A percentile compares a stretch with the other conserved stretches of the same genome.
phyloP scores from a whole-genome alignment of 2,888 invertebrate species.

The Strigamia crassipes region DNA sequence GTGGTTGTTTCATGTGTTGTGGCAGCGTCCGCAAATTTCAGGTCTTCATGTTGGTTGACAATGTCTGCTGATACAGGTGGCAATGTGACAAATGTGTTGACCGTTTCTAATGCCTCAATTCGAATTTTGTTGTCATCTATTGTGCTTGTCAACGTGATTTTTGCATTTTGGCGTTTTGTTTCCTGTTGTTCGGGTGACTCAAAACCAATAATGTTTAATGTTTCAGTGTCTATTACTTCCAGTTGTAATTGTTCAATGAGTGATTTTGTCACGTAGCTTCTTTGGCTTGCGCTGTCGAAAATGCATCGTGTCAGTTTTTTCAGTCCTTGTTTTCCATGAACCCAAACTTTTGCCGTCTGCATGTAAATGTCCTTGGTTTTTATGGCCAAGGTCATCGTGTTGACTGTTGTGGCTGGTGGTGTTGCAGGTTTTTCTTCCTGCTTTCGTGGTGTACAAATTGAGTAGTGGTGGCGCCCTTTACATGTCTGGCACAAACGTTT shows the following conservation, averaged over 20 bases:
- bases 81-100: neutral
- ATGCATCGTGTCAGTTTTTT: neutral
- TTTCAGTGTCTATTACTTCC: neutral
- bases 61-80: neutral
- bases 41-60: neutral
- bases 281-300: neutral
- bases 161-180: neutral
- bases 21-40: neutral
- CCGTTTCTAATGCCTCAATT: neutral
- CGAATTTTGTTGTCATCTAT: neutral
- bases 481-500: neutral
- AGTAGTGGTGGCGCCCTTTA: neutral
- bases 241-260: neutral
- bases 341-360: constrained; percentile 6
- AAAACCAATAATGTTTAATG: neutral
- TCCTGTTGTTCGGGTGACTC: neutral
- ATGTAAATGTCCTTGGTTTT: neutral
- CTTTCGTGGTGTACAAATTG: neutral
- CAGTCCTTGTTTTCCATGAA: neutral
- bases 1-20: neutral
- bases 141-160: neutral
- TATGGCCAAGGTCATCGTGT: neutral
- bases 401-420: neutral
- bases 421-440: too few relatives aligned
- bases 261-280: neutral